Percentiles rank a stretch among this genome's conserved stretches.
Conservation (phyloP, 2,113 vertebrate genomes). For the Actenoides hombroni region DNA sequence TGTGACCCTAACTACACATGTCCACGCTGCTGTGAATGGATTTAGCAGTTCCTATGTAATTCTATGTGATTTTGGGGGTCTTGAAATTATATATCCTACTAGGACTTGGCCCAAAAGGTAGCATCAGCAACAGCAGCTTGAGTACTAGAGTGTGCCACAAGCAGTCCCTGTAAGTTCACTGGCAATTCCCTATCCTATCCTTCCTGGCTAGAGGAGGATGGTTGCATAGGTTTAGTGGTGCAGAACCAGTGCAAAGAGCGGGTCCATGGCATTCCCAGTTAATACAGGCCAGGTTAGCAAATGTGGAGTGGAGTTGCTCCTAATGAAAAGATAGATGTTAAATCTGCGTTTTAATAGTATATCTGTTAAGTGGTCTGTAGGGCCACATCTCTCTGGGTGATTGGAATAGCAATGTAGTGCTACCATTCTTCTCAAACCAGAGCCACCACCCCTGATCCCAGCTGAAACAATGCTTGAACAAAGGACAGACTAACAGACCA, state of each 20-base stretch:
- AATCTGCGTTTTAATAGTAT: not conserved
- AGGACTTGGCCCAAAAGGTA: not conserved
- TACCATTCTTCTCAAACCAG: not conserved
- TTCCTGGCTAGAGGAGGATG: not conserved
- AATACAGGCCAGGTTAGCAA: not conserved
- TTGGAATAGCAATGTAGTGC: not conserved
- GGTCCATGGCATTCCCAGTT: not conserved
- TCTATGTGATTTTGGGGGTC: accelerated
- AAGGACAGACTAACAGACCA: not conserved
- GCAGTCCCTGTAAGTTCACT: accelerated
- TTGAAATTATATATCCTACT: not conserved
- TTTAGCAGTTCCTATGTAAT: not conserved
- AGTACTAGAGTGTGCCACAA: not conserved
- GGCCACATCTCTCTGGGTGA: accelerated
- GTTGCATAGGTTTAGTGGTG: not conserved
- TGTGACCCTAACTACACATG: not conserved
- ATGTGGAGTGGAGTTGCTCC: not conserved
- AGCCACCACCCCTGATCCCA: not conserved
- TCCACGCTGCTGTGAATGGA: not conserved
- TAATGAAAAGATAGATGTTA: not conserved
- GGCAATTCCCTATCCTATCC: not conserved
- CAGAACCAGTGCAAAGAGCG: not conserved
- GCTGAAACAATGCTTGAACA: not conserved
- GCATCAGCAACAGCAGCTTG: not conserved
- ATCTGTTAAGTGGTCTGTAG: not conserved